These are phyloP conservation scores for Aradophagus sp. DNA, from an alignment of 1,140 invertebrate genomes.

Conservation along the genomic window DNA sequence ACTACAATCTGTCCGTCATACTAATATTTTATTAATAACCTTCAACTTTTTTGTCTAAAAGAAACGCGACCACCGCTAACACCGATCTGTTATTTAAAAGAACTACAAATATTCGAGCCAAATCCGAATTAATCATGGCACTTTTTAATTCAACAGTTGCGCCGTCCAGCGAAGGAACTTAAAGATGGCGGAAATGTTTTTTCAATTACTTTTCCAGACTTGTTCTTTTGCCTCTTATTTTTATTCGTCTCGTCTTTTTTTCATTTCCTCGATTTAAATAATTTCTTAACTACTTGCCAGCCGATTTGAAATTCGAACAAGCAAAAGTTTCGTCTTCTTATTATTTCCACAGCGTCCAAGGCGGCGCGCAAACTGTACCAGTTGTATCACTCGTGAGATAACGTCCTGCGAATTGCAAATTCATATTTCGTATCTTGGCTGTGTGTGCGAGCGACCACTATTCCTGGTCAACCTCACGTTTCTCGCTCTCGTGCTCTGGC, in stretches of 20 bases:
- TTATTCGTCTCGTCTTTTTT: not conserved
- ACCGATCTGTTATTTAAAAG: conserved; percentile 15
- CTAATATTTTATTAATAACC: no score
- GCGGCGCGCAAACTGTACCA: conserved; percentile 18
- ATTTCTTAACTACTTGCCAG: not conserved
- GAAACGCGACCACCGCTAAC: not conserved
- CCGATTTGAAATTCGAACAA: conserved; percentile 24
- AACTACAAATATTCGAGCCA: conserved; percentile 2
- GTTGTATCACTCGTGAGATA: conserved; percentile 27
- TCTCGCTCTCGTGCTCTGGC: conserved; percentile 33
- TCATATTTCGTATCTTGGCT: conserved; percentile 48
- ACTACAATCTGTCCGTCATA: no score
- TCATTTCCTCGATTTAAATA: conserved; percentile 10
- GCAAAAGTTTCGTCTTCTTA: conserved; percentile 18
- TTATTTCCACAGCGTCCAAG: conserved; percentile 13
- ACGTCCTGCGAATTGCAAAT: conserved; percentile 49
- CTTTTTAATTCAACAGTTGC: conserved; percentile 3
- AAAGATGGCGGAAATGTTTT: conserved; percentile 4
- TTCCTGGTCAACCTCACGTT: conserved; percentile 29
- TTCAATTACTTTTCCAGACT: conserved; percentile 8
- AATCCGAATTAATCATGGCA: not conserved
- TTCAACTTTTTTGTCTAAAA: no score
- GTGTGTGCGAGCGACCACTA: conserved; percentile 14
- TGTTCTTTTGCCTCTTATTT: no score
- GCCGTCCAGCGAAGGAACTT: not conserved